A percentile compares a stretch with the other conserved stretches of the same genome.
phyloP scores from a whole-genome alignment of 2,113 vertebrate species.

The Ictidomys tridecemlineatus region DNA sequence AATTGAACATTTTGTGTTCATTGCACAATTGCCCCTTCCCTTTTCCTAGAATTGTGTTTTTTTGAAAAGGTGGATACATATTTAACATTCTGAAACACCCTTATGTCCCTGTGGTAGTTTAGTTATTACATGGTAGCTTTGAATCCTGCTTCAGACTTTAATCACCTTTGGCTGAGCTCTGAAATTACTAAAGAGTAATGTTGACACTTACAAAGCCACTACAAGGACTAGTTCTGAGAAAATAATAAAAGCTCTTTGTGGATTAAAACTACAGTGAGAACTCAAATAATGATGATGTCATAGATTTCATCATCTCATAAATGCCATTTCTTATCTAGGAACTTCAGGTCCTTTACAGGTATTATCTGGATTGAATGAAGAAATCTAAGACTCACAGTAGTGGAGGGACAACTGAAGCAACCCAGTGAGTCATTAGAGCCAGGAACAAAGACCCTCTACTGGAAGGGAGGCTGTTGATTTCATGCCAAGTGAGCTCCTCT shows the following conservation, averaged over 20 bases:
- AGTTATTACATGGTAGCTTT: background rate
- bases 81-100: background rate
- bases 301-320: background rate
- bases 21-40: background rate
- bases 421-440: conserved; percentile 40
- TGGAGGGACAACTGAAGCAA: background rate
- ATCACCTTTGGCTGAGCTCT: background rate
- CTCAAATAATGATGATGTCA: background rate
- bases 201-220: background rate
- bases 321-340: background rate
- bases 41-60: background rate
- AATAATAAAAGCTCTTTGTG: background rate
- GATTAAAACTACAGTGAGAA: background rate
- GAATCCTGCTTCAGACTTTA: conserved; percentile 18
- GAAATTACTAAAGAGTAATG: background rate
- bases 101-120: background rate
- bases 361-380: background rate
- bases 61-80: background rate
- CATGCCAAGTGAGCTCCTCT: background rate
- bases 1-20: background rate
- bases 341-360: background rate
- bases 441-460: conserved; percentile 34
- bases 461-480: background rate
- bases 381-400: background rate
- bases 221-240: background rate